Base-by-base conservation (phyloP, 2,113 vertebrate species). In the Paedocypris sp. region DNA sequence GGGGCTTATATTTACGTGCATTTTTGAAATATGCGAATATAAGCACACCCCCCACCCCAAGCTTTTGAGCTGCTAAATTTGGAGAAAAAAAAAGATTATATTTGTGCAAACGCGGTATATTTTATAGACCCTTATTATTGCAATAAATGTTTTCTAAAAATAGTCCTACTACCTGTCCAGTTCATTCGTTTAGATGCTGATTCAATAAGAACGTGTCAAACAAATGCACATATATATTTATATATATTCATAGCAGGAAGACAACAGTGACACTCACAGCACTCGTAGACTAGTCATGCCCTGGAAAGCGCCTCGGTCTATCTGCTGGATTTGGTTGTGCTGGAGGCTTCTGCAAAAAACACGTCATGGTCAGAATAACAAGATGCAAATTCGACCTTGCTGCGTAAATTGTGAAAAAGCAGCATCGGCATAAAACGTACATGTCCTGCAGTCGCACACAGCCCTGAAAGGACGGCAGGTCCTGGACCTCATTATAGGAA, bases 371-470 rank as follows among this genome's bases (percentile, higher is more conserved):
- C 23, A 26, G 2, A 28, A 28, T 11, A 29, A 4, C 10, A 49
- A 49, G 4, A 19, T 33, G 3, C 12, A 31, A 13, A 20, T 10
- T 49, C 2, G 12, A 48, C 26, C n/a, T n/a, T n/a, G n/a, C n/a
- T n/a, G n/a, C n/a, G n/a, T n/a, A 12, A 35, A 13, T 23, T 31
- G 16, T 5, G 3, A 20, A 33, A 23, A 23, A 2, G 11, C 7
- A 1, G 15, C 33, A 25, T 15, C 7, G 4, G 25, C 9, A 8
- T 20, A 7, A 7, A 50, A 87, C 93, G 92, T 80, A 98, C 94
- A 97, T 89, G 82, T 98, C 93, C 77, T 98, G 92, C 65, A 98
- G 83, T 28, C 79, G 82, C 39, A 79, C 52, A 66, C 93, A 98
- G 68, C 88, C 90, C 68, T 88, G 89, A 69, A 98, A 87, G 63